These are phyloP conservation scores for Sylvia atricapilla DNA, from an alignment of 2,113 vertebrate genomes.

Conservation along the genomic window DNA sequence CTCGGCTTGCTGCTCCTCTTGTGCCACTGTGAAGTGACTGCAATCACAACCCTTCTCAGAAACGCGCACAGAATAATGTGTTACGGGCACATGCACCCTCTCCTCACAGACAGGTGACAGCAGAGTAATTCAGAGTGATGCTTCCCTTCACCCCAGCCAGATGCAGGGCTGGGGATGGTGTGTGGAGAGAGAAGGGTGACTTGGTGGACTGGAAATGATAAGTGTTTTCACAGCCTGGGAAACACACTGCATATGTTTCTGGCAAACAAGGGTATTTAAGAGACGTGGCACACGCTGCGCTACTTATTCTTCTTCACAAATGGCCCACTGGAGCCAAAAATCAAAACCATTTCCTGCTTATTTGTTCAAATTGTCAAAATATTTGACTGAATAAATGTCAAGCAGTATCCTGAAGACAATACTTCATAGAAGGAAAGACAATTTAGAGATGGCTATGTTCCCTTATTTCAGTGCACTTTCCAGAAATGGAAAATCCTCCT, in stretches of 20 bases:
- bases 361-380: constrained; percentile 4
- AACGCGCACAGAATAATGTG: rapidly evolving
- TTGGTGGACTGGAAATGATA: neutral
- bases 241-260: neutral
- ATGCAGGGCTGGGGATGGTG: rapidly evolving
- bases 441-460: rapidly evolving
- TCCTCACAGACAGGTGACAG: no score
- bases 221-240: neutral
- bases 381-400: neutral
- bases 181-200: neutral
- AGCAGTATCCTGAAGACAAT: neutral
- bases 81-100: neutral
- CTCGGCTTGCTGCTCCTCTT: neutral
- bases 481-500: neutral
- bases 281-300: neutral
- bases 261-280: neutral
- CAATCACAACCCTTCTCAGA: neutral
- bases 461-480: neutral
- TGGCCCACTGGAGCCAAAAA: neutral
- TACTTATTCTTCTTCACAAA: neutral
- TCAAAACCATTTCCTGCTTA: neutral
- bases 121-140: neutral
- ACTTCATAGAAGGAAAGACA: neutral
- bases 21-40: neutral
- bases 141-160: neutral